A percentile compares a stretch with the other conserved stretches of the same genome.
phyloP scores from a whole-genome alignment of 1,140 invertebrate species.

The Trypoxylus dichotomus region DNA sequence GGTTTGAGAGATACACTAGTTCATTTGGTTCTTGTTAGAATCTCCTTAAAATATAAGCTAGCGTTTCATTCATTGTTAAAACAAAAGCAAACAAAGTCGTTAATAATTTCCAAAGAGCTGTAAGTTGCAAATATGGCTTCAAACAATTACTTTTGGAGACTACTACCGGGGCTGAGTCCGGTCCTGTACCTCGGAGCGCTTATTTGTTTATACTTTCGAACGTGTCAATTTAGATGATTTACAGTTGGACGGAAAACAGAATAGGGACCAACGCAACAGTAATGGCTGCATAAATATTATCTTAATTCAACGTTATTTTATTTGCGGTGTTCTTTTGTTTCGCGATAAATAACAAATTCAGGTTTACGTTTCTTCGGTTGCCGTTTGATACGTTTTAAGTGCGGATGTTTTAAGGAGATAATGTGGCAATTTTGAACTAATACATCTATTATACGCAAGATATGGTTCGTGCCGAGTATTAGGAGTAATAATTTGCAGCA shows the following conservation, averaged over 20 bases:
- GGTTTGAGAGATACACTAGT: no score
- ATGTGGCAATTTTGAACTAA: background rate
- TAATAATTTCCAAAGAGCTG: background rate
- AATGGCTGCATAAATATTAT: slow-evolving; percentile 25
- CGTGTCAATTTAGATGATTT: slow-evolving; percentile 25
- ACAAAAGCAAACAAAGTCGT: no score
- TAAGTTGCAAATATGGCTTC: background rate
- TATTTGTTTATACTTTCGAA: slow-evolving; percentile 13
- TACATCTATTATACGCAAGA: background rate
- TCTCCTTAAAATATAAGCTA: no score
- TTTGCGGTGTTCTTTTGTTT: slow-evolving; percentile 10
- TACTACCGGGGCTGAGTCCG: background rate
- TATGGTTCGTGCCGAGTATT: no score
- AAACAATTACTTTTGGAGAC: no score
- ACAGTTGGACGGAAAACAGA: slow-evolving; percentile 13
- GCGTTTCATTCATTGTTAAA: no score
- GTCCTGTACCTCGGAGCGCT: background rate
- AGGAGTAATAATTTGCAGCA: no score
- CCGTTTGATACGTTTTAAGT: background rate
- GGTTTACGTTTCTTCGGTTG: background rate
- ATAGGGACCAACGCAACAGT: background rate
- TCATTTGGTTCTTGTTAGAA: no score
- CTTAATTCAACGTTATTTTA: slow-evolving; percentile 29
- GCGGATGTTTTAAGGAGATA: background rate
- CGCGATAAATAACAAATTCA: background rate